A percentile compares a stretch with the other conserved stretches of the same genome.
Conservation (phyloP, 2,888 invertebrate species). For the Drosophila histrio region DNA sequence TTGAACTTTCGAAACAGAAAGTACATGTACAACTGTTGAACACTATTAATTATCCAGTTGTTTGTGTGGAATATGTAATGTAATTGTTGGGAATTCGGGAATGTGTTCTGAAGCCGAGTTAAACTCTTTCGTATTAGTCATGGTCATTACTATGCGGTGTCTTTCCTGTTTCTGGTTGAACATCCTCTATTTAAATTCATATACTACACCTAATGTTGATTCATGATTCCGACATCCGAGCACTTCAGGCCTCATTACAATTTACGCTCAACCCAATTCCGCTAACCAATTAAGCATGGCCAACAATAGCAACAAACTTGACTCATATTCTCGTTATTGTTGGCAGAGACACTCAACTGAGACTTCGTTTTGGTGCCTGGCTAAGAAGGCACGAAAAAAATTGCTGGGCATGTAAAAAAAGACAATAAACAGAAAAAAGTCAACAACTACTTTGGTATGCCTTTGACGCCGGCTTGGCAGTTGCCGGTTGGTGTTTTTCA, state of each 20-base stretch:
- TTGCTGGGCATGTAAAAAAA: constrained; percentile 41
- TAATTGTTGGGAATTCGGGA: constrained; percentile 6
- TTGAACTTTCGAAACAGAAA: constrained; percentile 32
- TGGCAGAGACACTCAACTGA: constrained; percentile 16
- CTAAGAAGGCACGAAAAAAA: constrained; percentile 39
- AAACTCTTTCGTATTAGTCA: constrained; percentile 39
- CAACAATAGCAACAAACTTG: constrained; percentile 47
- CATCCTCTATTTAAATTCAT: constrained; percentile 46
- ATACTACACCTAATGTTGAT: constrained; percentile 28
- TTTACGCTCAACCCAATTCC: constrained; percentile 63
- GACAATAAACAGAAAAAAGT: constrained; percentile 51
- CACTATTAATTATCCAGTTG: neutral
- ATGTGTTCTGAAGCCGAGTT: neutral
- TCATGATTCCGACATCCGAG: constrained; percentile 25
- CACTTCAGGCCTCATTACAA: constrained; percentile 59
- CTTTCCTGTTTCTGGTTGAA: constrained; percentile 25
- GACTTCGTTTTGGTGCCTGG: constrained; percentile 28
- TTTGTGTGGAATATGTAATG: constrained; percentile 8
- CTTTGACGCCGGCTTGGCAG: constrained; percentile 46
- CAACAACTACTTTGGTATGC: constrained; percentile 74
- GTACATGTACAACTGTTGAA: neutral
- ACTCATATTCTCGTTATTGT: constrained; percentile 53
- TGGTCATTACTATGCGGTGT: constrained; percentile 24
- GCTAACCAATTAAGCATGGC: constrained; percentile 65
- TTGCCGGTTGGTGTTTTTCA: constrained; percentile 36